Conservation (phyloP, 1,140 invertebrate species). For the Ceratosolen fusciceps region DNA sequence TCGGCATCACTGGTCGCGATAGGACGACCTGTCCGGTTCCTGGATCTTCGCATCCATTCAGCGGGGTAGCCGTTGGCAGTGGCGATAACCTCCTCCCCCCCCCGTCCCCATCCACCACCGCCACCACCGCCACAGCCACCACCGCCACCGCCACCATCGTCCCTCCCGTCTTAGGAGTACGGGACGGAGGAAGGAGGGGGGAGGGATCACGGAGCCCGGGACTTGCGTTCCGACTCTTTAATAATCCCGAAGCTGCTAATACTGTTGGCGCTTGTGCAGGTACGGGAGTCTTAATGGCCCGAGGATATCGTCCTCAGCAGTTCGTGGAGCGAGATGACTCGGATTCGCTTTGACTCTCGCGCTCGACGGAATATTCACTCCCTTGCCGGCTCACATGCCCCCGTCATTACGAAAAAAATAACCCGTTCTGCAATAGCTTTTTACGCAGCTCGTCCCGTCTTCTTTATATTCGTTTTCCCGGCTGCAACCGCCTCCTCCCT, state of each 20-base stretch:
- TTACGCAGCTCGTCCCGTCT: neutral
- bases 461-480: neutral
- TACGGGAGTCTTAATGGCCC: conserved; percentile 10
- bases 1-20: neutral
- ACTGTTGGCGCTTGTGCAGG: too few relatives aligned
- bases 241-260: too few relatives aligned
- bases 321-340: conserved; percentile 28
- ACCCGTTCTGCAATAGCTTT: conserved; percentile 22
- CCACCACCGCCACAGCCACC: too few relatives aligned
- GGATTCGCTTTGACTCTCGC: conserved; percentile 5
- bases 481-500: too few relatives aligned
- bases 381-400: neutral
- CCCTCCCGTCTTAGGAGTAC: neutral
- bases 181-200: neutral
- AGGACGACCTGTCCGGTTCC: neutral
- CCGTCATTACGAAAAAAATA: conserved; percentile 37
- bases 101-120: too few relatives aligned
- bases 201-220: too few relatives aligned
- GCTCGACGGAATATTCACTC: neutral
- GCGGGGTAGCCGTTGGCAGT: too few relatives aligned
- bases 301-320: conserved; percentile 21
- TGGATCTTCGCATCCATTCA: too few relatives aligned
- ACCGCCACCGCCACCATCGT: too few relatives aligned
- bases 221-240: too few relatives aligned
- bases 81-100: too few relatives aligned